phyloP scores from a whole-genome alignment of 2,797 vertebrate genomes.

The Premnoplex brunnescens region DNA sequence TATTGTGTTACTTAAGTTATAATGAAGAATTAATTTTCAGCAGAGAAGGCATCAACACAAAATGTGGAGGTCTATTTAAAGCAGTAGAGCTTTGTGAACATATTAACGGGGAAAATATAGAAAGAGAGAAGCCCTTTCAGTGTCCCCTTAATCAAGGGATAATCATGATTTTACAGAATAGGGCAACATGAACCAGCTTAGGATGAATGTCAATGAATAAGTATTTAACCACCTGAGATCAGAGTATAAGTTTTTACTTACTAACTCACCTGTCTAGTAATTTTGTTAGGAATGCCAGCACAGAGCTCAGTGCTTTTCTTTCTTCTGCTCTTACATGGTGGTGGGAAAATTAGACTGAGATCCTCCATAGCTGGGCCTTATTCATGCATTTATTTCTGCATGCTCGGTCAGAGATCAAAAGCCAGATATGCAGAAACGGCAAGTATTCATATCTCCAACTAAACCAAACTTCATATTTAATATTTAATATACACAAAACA shows the following conservation, averaged over 20 bases:
- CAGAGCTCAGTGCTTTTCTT: not conserved
- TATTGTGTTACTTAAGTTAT: not conserved
- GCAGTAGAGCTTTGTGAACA: not conserved
- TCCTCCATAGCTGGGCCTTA: not conserved
- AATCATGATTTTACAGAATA: not conserved
- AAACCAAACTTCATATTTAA: not conserved
- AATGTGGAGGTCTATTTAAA: not conserved
- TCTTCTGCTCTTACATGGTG: not conserved
- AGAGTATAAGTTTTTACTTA: not conserved
- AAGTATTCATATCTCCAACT: not conserved
- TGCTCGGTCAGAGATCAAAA: not conserved
- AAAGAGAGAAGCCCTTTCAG: not conserved
- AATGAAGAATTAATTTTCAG: not conserved
- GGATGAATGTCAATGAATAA: not conserved
- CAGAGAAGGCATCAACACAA: not conserved
- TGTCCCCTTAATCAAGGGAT: not conserved
- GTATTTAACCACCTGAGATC: not conserved
- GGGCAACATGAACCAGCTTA: not conserved
- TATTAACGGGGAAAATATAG: not conserved
- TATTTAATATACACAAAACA: not conserved
- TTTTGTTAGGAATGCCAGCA: not conserved
- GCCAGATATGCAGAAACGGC: not conserved
- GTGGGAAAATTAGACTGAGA: not conserved
- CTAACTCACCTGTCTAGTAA: not conserved
- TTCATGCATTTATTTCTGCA: not conserved